Percentiles rank a stretch among this genome's conserved stretches.
phyloP scores from a whole-genome alignment of 35 echinoderm and acorn worm genomes.

The Lytechinus pictus region DNA sequence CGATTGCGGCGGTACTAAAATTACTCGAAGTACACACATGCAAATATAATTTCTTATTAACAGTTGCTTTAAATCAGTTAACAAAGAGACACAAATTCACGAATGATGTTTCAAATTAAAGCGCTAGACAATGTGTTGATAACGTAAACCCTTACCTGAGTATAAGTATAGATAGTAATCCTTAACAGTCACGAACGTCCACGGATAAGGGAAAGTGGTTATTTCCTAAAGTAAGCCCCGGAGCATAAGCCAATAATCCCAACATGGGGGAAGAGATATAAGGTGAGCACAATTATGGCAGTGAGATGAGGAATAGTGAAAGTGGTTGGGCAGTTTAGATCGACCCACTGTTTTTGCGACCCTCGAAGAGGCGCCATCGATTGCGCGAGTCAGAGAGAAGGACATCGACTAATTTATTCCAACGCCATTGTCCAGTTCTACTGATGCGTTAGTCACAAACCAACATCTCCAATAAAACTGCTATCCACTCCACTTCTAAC shows the following conservation, averaged over 20 bases:
- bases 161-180: background rate
- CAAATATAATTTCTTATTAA: too few species aligned
- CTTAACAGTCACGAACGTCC: background rate
- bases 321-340: background rate
- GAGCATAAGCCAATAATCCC: background rate
- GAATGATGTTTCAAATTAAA: too few species aligned
- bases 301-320: background rate
- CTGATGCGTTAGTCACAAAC: background rate
- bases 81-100: too few species aligned
- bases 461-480: background rate
- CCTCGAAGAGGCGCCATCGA: background rate
- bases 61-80: too few species aligned
- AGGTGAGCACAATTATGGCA: background rate
- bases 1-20: too few species aligned
- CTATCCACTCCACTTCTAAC: background rate
- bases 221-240: background rate
- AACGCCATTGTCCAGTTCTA: background rate
- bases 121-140: background rate
- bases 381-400: background rate
- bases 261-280: background rate
- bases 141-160: background rate
- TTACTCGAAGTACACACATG: too few species aligned
- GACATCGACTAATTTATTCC: background rate
- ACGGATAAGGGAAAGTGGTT: background rate
- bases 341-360: background rate